phyloP scores from a whole-genome alignment of 2,113 vertebrate species.

The Eupsittula cactorum region DNA sequence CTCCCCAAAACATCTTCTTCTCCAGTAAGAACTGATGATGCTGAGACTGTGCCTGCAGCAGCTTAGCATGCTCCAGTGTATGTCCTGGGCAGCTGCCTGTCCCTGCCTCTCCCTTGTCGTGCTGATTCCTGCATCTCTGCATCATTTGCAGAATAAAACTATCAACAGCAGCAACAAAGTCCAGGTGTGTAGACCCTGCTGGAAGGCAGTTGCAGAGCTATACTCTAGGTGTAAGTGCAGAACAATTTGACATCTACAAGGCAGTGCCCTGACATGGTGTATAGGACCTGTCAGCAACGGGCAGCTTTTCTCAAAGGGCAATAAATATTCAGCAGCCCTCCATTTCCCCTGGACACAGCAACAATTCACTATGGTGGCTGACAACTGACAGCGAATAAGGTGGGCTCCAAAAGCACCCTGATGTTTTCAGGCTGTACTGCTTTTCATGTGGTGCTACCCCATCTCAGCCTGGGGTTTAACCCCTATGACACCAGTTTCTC shows the following conservation, averaged over 20 bases:
- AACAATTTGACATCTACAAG: not conserved
- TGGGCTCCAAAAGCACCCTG: not conserved
- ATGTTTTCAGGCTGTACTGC: not conserved
- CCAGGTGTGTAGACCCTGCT: not conserved
- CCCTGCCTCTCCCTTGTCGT: not conserved
- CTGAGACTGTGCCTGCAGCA: not conserved
- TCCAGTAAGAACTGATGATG: not conserved
- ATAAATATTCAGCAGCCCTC: not conserved
- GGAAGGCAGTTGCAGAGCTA: not conserved
- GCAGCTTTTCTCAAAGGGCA: not conserved
- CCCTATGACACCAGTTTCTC: not conserved
- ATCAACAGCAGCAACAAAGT: not conserved
- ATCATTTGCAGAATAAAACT: not conserved
- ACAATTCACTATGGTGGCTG: not conserved
- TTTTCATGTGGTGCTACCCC: not conserved
- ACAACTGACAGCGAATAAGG: rapidly evolving
- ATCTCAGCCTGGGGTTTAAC: not conserved
- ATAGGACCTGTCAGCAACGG: not conserved
- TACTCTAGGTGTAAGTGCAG: not conserved
- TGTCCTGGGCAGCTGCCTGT: not conserved
- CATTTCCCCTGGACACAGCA: not conserved
- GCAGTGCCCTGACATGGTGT: not conserved
- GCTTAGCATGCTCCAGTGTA: not conserved
- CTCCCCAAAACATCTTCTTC: not conserved
- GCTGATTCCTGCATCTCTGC: not conserved